Evolutionary conservation across 2,113 vertebrate genomes (phyloP), one percentile per base, ranked within the genome.

Genomic region (Dipodomys stephensi): DNA sequence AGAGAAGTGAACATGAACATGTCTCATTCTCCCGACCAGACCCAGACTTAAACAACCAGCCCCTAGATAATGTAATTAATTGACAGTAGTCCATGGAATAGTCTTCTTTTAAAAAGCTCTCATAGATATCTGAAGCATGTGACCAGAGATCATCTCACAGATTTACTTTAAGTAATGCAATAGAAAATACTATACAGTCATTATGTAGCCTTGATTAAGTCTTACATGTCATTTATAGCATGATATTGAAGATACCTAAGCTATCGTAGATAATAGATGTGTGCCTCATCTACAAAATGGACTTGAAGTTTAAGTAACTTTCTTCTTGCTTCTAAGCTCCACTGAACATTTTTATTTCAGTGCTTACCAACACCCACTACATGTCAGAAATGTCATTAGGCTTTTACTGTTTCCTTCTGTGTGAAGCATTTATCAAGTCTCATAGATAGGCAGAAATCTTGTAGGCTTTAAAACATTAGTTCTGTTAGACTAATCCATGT

Each of bases 381-480:
- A 83, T 62, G 12, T 77, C 65, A 39, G 9, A 78, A 35, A 10
- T 7, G 0, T 65, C 49, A 64, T 44, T 73, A n/a, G 64, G 73
- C 30, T 68, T 92, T 92, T 9, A 64, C 32, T 91, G n/a, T 23
- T 28, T 53, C 7, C 15, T 95, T 88, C 18, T 90, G 39, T 19
- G 30, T 32, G 86, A 72, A 73, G 27, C n/a, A 69, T 64, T 78
- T 46, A 79, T 10, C 18, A 80, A 71, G 23, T 71, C n/a, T 65
- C 46, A 16, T 10, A 83, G 64, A 80, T 65, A 49, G 72, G 32
- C 20, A 94, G 68, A 80, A 83, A 68, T 11, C 10, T 19, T 23
- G 2, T 25, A 68, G 67, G n/a, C 32, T 92, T 87, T 81, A 16
- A 86, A 83, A 88, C 49, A 73, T 16, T 15, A 1, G 4, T 30